Evolutionary conservation across 2,888 invertebrate species (phyloP), one percentile per base, ranked within the genome.

Genomic region (Plutella xylostella): DNA sequence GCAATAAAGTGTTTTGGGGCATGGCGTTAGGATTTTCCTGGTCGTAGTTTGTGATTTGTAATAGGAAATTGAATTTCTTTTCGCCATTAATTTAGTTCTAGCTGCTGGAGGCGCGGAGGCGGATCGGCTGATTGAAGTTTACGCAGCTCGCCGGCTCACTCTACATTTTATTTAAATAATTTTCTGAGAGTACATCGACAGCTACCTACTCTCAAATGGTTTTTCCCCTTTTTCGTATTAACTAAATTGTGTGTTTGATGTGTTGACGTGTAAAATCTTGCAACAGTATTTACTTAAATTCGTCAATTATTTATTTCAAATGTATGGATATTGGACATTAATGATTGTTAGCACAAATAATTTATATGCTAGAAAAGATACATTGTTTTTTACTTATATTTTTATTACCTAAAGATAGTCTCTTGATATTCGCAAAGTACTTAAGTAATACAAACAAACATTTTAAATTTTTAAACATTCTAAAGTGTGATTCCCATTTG

Each of bases 131-230:
- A 71, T 72, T 72, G 65, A 72, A 72, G 69, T 73, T 72, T 71
- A 66, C 70, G 61, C 68, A 68, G 73, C 68, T 71, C 61, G 54
- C 56, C 62, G 58, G 70, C 70, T 72, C 72, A 55, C 72, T 62
- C 62, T 68, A 70, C 67, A 68, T 69, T 73, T 71, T 67, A 66
- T 65, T 61, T 67, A 71, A 71, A 72, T 69, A 44, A 44, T 44
- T 47, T 44, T 44, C 43, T 14, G 31, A 42, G 42, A 18, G 58
- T 55, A 55, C 52, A 52, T 51, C 60, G 56, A 51, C 58, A 53
- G 56, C 54, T 57, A 50, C 56, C n/a, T n/a, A n/a, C 55, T 46
- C 46, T 46, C 49, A 51, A 53, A 53, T 51, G 51, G 49, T 62
- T 58, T 60, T 58, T 51, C 53, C n/a, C 31, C 33, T 4, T 38